Evolutionary conservation across 2,888 invertebrate species (phyloP).

Genomic region (Drosophila yooni): DNA sequence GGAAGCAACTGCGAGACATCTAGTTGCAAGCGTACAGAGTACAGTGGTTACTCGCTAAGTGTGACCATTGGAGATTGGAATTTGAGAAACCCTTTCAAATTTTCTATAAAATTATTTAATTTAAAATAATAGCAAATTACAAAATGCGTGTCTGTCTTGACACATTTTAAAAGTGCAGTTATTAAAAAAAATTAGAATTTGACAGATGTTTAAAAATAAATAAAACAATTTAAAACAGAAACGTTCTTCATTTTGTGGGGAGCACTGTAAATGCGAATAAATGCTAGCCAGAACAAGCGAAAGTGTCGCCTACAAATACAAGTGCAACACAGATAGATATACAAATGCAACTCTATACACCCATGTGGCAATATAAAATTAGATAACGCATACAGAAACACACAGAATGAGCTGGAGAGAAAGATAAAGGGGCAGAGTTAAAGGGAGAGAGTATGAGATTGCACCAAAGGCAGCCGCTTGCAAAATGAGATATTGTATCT

Average conservation of each 20-base stretch:
- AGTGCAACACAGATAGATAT: conserved; percentile 8
- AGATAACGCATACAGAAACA: conserved; percentile 62
- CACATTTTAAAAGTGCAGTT: background rate
- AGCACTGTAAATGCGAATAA: conserved; percentile 23
- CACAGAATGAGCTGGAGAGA: background rate
- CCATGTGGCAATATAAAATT: conserved; percentile 61
- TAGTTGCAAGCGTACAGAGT: background rate
- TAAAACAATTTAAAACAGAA: background rate
- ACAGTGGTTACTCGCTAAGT: background rate
- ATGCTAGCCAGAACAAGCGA: conserved; percentile 42
- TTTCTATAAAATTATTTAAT: background rate
- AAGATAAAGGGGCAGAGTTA: conserved; percentile 3
- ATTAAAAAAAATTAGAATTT: background rate
- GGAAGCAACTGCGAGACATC: conserved; percentile 49
- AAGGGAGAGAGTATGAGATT: conserved; percentile 18
- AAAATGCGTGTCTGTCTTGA: background rate
- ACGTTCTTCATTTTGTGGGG: background rate
- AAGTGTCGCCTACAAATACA: conserved; percentile 67
- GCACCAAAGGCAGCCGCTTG: conserved; percentile 47
- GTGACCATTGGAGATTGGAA: background rate
- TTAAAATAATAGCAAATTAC: background rate
- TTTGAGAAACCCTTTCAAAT: background rate
- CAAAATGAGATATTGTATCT: conserved; percentile 71
- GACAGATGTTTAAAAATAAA: background rate
- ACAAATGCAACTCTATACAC: conserved; percentile 7